Conservation (phyloP, 2,113 vertebrate genomes). For the Trematocara nigrifrons region DNA sequence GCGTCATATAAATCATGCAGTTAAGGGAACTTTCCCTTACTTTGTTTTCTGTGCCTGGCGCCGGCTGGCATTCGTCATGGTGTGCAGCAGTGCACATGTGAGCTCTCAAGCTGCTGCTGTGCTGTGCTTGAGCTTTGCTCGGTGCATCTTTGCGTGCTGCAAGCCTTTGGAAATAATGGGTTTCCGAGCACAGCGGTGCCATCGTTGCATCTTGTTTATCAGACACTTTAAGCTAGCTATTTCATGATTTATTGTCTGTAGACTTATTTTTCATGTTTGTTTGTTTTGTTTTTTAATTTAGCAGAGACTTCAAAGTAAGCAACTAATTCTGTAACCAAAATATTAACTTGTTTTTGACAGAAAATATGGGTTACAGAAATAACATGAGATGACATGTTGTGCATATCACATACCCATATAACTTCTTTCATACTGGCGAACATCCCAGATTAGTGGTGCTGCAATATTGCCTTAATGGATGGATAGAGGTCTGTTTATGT, state of each 20-base stretch:
- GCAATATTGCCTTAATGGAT: neutral
- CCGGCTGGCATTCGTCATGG: neutral
- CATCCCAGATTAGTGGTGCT: neutral
- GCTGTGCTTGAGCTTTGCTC: neutral
- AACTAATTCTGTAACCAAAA: neutral
- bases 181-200: neutral
- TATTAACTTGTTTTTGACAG: neutral
- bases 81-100: neutral
- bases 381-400: neutral
- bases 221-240: neutral
- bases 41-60: neutral
- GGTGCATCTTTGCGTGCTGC: neutral
- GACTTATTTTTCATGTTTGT: neutral
- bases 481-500: neutral
- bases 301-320: neutral
- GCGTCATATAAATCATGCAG: neutral
- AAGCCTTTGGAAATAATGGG: neutral
- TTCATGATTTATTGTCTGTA: neutral
- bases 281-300: neutral
- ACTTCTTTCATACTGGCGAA: neutral
- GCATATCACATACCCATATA: neutral
- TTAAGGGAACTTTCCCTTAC: neutral
- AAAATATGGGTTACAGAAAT: neutral
- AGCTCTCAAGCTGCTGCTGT: neutral
- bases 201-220: neutral